Conservation (phyloP, 1,140 invertebrate species). For the Lerema accius region DNA sequence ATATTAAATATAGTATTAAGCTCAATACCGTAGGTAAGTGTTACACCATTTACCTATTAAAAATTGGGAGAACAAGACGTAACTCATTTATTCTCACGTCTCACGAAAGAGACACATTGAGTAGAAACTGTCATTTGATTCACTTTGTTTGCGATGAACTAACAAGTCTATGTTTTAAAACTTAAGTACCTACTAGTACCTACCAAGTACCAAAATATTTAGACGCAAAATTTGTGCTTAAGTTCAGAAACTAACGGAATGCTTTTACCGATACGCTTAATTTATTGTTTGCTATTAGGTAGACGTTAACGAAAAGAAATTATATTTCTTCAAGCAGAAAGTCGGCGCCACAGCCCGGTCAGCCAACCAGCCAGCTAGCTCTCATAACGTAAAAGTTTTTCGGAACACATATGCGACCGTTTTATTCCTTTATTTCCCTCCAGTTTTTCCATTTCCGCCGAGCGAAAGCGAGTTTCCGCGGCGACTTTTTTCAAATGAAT, state of each 20-base stretch:
- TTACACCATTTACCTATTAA: no score
- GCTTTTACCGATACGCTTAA: background rate
- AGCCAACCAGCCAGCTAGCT: slow-evolving; percentile 26
- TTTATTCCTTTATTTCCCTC: slow-evolving; percentile 56
- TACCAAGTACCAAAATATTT: no score
- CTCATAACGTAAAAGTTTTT: slow-evolving; percentile 33
- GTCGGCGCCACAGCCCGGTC: slow-evolving; percentile 30
- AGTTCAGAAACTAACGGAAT: background rate
- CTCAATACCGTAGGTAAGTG: no score
- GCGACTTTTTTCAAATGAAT: slow-evolving; percentile 66
- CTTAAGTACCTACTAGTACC: no score
- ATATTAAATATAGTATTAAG: no score
- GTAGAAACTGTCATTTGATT: no score
- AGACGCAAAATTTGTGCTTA: no score
- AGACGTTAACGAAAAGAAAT: slow-evolving; percentile 19
- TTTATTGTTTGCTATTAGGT: slow-evolving; percentile 7
- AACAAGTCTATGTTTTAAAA: no score
- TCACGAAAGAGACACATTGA: no score
- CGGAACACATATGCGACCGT: slow-evolving; percentile 57
- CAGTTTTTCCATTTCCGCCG: slow-evolving; percentile 69
- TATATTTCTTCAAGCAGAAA: slow-evolving; percentile 28
- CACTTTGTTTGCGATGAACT: no score
- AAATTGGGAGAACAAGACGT: no score
- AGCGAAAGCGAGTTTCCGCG: slow-evolving; percentile 71
- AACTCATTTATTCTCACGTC: no score